A percentile compares a stretch with the other conserved stretches of the same genome.
These are phyloP conservation scores for Morus bassanus DNA, from an alignment of 2,797 vertebrate genomes.

Conservation along the genomic window DNA sequence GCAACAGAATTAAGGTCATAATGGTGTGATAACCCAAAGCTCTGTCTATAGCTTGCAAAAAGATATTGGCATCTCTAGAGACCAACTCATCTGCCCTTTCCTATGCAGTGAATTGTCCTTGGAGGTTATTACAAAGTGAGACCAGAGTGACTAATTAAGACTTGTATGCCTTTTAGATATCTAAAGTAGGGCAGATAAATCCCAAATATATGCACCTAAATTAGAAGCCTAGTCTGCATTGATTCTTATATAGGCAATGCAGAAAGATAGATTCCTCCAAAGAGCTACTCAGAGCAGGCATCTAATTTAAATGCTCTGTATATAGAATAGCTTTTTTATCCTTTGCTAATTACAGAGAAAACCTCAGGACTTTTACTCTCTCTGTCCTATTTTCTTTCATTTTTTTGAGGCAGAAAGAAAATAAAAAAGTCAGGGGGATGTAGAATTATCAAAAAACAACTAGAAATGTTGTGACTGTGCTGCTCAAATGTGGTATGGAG, in stretches of 20 bases:
- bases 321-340: neutral
- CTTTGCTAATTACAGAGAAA: constrained; percentile 34
- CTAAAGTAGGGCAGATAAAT: constrained; percentile 33
- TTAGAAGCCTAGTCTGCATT: constrained; percentile 1
- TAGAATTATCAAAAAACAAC: neutral
- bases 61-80: neutral
- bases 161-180: neutral
- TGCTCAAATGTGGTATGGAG: neutral
- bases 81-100: neutral
- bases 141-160: constrained; percentile 28
- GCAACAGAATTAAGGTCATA: neutral
- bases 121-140: constrained; percentile 8
- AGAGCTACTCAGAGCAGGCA: neutral
- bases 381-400: neutral
- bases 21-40: neutral
- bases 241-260: neutral
- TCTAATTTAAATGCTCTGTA: neutral
- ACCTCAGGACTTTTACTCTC: neutral
- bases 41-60: neutral
- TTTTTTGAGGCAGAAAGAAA: neutral
- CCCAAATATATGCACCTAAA: constrained; percentile 3
- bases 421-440: neutral
- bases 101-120: neutral
- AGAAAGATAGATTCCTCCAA: constrained; percentile 13
- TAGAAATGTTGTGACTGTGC: neutral